Base-by-base conservation (phyloP, 1,140 invertebrate species). In the Listronotus oregonensis region DNA sequence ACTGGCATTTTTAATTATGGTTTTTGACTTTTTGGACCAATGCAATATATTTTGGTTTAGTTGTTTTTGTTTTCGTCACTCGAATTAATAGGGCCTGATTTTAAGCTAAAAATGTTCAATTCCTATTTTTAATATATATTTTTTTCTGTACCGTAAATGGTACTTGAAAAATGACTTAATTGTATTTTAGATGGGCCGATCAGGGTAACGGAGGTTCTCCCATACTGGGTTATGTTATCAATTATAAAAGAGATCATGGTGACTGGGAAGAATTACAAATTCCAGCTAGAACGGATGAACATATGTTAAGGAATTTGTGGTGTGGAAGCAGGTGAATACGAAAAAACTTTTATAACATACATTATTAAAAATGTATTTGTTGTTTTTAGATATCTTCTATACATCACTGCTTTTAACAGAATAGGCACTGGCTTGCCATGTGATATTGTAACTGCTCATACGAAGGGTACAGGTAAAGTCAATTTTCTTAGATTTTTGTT, bases 181-280 rank as follows among this genome's bases (percentile, higher is more conserved):
- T n/a, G n/a, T n/a, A n/a, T 34, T 54, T 42, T 42, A 65, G 63
- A 49, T 77, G 75, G 75, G 64, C 81, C 50, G 86, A 89, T 74
- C 86, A 86, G 66, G 86, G 85, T 32, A 86, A 90, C 68, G 88
- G 87, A 1, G 88, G 88, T 14, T 89, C 87, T 66, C 87, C 87
- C 15, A 87, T 90, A 46, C 78, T 89, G 46, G 92, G 91, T 17
- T 94, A 93, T 78, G 89, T 93, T 4, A 90, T 94, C 27, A 92
- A 94, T 80, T 94, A 92, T 77, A 94, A 94, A 77, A 82, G 90
- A n/a, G 90, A 93, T 68, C 89, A 90, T 71, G 91, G 92, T 0
- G 92, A 93, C 73, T 94, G 91, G 91, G 91, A 94, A 76, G 91
- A 94, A 78, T 80, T 92, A 56, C 90, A 92, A 74, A 87, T 92